Evolutionary conservation across 2,113 vertebrate species (phyloP).

Genomic region (Rissa tridactyla): DNA sequence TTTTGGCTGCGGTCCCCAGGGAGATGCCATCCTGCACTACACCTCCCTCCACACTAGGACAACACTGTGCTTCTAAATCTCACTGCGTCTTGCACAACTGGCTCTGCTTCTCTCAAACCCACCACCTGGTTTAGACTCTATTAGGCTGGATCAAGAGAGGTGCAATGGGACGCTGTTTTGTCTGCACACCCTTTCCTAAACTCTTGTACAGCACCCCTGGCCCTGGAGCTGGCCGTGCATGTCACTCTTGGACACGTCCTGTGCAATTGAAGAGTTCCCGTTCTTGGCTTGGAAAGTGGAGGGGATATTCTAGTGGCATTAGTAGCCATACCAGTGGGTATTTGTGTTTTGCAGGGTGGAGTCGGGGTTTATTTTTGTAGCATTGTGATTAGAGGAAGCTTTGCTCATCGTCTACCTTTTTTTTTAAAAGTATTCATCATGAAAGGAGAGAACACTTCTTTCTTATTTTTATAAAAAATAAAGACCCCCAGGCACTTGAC

Average conservation of each 20-base stretch:
- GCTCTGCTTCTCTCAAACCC: not conserved
- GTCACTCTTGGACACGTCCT: not conserved
- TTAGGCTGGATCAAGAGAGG: not conserved
- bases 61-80: not conserved
- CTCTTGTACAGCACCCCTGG: not conserved
- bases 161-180: no score
- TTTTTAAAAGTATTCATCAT: not conserved
- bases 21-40: not conserved
- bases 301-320: not conserved
- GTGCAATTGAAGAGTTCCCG: not conserved
- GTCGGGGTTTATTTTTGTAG: not conserved
- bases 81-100: not conserved
- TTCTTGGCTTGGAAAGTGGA: not conserved
- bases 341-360: not conserved
- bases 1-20: not conserved
- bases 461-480: not conserved
- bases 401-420: not conserved
- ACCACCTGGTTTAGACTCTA: not conserved
- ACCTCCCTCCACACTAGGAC: not conserved
- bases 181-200: not conserved
- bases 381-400: not conserved
- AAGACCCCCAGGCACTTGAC: no score
- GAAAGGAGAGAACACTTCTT: not conserved
- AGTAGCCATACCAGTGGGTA: not conserved
- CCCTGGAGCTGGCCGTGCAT: not conserved